Evolutionary conservation across 92 coral and sea anemone genomes (phyloP).

Genomic region (Epizoanthus scotinus): DNA sequence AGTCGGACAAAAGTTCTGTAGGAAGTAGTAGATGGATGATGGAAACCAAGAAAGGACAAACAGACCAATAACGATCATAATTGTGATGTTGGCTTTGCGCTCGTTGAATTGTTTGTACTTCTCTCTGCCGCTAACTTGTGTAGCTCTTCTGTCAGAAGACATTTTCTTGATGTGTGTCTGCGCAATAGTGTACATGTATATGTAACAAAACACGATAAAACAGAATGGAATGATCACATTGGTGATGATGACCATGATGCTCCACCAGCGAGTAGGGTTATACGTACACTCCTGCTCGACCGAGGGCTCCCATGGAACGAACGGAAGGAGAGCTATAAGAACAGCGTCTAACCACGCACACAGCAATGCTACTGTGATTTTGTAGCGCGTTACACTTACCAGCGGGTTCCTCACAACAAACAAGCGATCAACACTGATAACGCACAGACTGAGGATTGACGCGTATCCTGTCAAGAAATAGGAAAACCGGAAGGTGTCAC

Average conservation of each 20-base stretch:
- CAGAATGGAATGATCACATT: slow-evolving; percentile 88
- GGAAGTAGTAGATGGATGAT: slow-evolving; percentile 86
- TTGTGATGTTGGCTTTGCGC: slow-evolving; percentile 79
- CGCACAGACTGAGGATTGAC: slow-evolving; percentile 84
- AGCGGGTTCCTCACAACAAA: slow-evolving; percentile 87
- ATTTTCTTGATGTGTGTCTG: slow-evolving; percentile 65
- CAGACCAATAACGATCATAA: slow-evolving; percentile 87
- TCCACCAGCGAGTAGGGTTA: slow-evolving; percentile 94
- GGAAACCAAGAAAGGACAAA: slow-evolving; percentile 93
- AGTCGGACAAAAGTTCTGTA: slow-evolving; percentile 66
- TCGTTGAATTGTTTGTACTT: slow-evolving; percentile 63
- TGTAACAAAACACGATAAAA: slow-evolving; percentile 81
- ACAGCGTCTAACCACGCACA: slow-evolving; percentile 79
- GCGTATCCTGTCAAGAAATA: slow-evolving; percentile 96
- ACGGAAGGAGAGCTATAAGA: slow-evolving; percentile 81
- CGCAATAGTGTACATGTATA: slow-evolving; percentile 77
- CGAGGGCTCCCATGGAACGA: slow-evolving; percentile 71
- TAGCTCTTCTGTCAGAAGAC: slow-evolving; percentile 24
- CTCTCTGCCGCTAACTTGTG: slow-evolving; percentile 19
- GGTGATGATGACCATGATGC: slow-evolving; percentile 82
- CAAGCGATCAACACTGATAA: slow-evolving; percentile 92
- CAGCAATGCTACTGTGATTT: slow-evolving; percentile 61
- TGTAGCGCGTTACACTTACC: slow-evolving; percentile 65
- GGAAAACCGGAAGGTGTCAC: slow-evolving; percentile 75
- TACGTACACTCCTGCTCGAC: slow-evolving; percentile 63